phyloP scores from a whole-genome alignment of 2,113 vertebrate genomes.

The Pleuronectes platessa region DNA sequence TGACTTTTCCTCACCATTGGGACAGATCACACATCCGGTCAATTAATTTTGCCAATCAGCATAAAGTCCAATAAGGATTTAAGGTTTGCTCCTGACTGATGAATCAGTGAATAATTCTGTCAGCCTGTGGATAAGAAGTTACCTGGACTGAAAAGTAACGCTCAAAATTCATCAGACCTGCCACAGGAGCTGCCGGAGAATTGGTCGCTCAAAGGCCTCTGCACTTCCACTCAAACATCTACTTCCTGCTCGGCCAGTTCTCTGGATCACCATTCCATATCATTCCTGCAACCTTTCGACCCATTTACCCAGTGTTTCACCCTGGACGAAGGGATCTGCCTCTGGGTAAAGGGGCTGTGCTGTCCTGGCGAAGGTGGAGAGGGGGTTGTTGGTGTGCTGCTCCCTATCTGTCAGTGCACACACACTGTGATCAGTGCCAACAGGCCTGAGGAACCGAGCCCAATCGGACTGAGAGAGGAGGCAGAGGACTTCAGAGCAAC shows the following conservation, averaged over 20 bases:
- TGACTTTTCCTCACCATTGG: constrained; percentile 36
- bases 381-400: constrained; percentile 68
- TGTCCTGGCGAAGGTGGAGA: constrained; percentile 80
- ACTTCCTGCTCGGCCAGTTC: constrained; percentile 39
- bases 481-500: constrained; percentile 91
- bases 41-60: too few relatives aligned
- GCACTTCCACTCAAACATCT: constrained; percentile 1
- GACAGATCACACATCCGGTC: constrained; percentile 43
- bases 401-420: constrained; percentile 67
- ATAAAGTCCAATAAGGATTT: constrained; percentile 17
- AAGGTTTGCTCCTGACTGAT: constrained; percentile 16
- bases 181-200: constrained; percentile 26
- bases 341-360: constrained; percentile 75
- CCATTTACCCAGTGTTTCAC: constrained; percentile 65
- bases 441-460: constrained; percentile 77
- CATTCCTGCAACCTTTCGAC: constrained; percentile 58
- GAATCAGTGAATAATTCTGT: constrained; percentile 28
- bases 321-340: constrained; percentile 81
- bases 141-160: constrained; percentile 22
- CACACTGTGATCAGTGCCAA: constrained; percentile 65
- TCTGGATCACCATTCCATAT: constrained; percentile 68
- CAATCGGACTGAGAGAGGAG: constrained; percentile 72
- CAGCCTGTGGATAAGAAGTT: background rate
- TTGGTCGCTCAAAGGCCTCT: background rate
- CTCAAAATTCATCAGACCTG: constrained; percentile 19